Evolutionary conservation across 1,140 invertebrate species (phyloP).

Genomic region (Drosophila lowei): DNA sequence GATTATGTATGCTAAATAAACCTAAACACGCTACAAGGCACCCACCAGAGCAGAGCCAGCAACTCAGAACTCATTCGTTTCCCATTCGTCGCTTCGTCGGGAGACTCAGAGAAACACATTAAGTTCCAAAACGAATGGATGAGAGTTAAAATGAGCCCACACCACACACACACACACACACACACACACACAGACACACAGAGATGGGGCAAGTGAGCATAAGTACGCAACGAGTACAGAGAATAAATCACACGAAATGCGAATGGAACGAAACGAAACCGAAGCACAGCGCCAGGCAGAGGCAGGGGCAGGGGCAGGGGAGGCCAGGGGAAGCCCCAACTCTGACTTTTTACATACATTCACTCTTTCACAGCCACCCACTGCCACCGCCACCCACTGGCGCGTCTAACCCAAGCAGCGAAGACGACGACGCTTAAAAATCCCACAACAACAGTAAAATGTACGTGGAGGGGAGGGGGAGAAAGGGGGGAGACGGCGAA

Average conservation of each 20-base stretch:
- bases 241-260: conserved; percentile 80
- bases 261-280: conserved; percentile 70
- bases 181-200: conserved; percentile 10
- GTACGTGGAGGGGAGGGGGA: conserved; percentile 6
- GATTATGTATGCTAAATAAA: conserved; percentile 71
- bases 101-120: conserved; percentile 61
- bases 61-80: conserved; percentile 72
- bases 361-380: conserved; percentile 61
- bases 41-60: conserved; percentile 42
- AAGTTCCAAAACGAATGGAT: conserved; percentile 76
- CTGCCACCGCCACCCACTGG: conserved; percentile 5
- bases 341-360: conserved; percentile 62
- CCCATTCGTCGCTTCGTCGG: conserved; percentile 73
- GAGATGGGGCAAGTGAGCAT: conserved; percentile 64
- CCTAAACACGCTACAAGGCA: conserved; percentile 69
- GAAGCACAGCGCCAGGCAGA: conserved; percentile 51
- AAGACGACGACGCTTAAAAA: conserved; percentile 69
- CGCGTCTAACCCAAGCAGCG: conserved; percentile 26
- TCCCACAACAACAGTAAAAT: conserved; percentile 70
- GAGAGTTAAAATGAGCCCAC: conserved; percentile 78
- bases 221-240: conserved; percentile 78
- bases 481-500: conserved; percentile 13
- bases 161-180: conserved; percentile 35
- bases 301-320: background rate
- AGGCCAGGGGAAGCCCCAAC: too few species aligned